Base-by-base conservation (phyloP, 2,113 vertebrate species). In the Setophaga coronata region DNA sequence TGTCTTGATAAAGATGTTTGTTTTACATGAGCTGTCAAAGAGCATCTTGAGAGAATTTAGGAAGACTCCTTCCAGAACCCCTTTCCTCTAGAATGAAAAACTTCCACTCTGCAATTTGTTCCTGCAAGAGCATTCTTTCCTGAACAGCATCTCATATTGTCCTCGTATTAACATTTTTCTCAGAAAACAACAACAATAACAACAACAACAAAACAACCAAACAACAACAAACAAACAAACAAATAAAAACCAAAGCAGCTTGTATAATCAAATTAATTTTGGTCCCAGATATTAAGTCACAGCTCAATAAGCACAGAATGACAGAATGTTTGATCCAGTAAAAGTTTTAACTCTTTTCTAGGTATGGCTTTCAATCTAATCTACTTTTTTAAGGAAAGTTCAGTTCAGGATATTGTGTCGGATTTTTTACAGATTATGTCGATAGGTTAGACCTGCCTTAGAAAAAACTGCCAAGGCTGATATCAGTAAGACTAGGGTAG, bases 181-280 rank as follows among this genome's bases (percentile, higher is more conserved):
- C 2, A 2, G 26, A 0, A n/a, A 76, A 85, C 48, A 65, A 20
- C 12, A 25, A 8, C 36, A 36, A 36, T 36, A 7, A 4, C 2
- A 12, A 24, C 8, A 38, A 66, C 24, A 64, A 33, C 10, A 23
- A n/a, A 15, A 56, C 7, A 33, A 45, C 18, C 43, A 45, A 45
- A 19, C 18, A 45, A 45, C 19, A 20, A 20, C 18, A 45, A 45
- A 45, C 8, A 45, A 45, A 45, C 4, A 45, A 45, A 45, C 5
- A 5, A 11, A 12, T 13, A 48, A 48, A 14, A 50, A 10, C 0
- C 17, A 81, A 72, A 38, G 2, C 3, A 31, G 6, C 6, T 62
- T 29, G 4, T 28, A 14, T n/a, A 76, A 80, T 50, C 28, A 80
- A 57, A 56, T 43, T 38, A 28, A 61, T 28, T 64, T 61, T 76